A percentile compares a stretch with the other conserved stretches of the same genome.
Conservation (phyloP, 1,140 invertebrate species). For the Pectinophora gossypiella region DNA sequence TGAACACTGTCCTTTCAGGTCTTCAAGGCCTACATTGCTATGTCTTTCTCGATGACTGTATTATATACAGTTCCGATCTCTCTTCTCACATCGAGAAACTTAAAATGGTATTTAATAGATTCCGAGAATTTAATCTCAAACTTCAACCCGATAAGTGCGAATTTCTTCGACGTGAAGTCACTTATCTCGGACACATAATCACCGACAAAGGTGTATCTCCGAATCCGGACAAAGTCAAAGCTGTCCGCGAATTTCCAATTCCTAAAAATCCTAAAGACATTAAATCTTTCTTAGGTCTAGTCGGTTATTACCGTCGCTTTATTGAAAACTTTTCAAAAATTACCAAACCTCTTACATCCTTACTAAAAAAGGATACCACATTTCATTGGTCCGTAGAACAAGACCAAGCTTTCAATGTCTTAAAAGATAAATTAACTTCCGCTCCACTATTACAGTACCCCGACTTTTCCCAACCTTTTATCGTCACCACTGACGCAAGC, state of each 20-base stretch:
- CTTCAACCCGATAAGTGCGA: slow-evolving; percentile 10
- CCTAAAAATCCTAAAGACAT: slow-evolving; percentile 51
- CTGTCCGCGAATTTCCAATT: slow-evolving; percentile 30
- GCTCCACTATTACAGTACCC: slow-evolving; percentile 55
- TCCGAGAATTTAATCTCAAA: slow-evolving; percentile 19
- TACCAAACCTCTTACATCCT: slow-evolving; percentile 31
- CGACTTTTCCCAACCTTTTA: slow-evolving; percentile 43
- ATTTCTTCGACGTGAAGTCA: slow-evolving; percentile 33
- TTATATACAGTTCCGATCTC: too few species aligned
- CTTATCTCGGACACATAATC: slow-evolving; percentile 42
- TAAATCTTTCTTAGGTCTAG: slow-evolving; percentile 56
- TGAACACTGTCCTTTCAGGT: too few species aligned
- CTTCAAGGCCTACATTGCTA: too few species aligned
- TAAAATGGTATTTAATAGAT: neutral
- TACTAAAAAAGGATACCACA: slow-evolving; percentile 26
- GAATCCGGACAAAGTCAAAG: slow-evolving; percentile 18
- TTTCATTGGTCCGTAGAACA: slow-evolving; percentile 29
- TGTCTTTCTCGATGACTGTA: too few species aligned
- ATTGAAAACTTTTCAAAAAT: slow-evolving; percentile 34
- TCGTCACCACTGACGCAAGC: slow-evolving; percentile 54
- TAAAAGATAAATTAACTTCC: slow-evolving; percentile 50
- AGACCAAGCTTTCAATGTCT: slow-evolving; percentile 43
- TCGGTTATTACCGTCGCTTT: slow-evolving; percentile 42
- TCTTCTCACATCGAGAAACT: too few species aligned
- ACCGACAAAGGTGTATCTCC: slow-evolving; percentile 24